A percentile compares a stretch with the other conserved stretches of the same genome.
These are phyloP conservation scores for Mermis nigrescens DNA, from an alignment of 2,888 invertebrate genomes.

Conservation along the genomic window DNA sequence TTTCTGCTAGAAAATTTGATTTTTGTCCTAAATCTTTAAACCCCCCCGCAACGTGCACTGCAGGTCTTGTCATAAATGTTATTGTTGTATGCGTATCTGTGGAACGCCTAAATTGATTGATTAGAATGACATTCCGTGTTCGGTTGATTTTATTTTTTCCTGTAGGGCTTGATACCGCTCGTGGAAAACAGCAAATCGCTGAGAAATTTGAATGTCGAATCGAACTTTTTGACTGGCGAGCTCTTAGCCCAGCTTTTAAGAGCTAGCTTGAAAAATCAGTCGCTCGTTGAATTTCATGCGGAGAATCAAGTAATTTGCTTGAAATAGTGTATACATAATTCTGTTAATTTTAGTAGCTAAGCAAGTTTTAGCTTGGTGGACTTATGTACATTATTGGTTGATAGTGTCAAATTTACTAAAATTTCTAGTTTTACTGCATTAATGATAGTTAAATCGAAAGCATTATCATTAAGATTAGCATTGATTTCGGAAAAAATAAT, in stretches of 20 bases:
- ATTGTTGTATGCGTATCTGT: too few relatives aligned
- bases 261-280: constrained; percentile 62
- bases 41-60: not conserved
- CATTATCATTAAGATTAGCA: too few relatives aligned
- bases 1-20: not conserved
- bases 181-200: constrained; percentile 35
- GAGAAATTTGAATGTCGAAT: constrained; percentile 47
- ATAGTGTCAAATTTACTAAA: too few relatives aligned
- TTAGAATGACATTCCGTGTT: too few relatives aligned
- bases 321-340: too few relatives aligned
- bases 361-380: too few relatives aligned
- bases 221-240: constrained; percentile 81
- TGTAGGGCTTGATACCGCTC: constrained; percentile 25
- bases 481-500: too few relatives aligned
- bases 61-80: not conserved
- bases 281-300: constrained; percentile 80
- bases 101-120: too few relatives aligned
- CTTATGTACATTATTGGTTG: too few relatives aligned
- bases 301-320: constrained; percentile 94
- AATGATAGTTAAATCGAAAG: too few relatives aligned
- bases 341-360: too few relatives aligned
- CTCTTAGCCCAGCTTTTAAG: constrained; percentile 65
- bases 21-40: not conserved
- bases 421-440: too few relatives aligned
- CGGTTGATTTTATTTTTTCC: constrained; percentile 3